Conservation (phyloP, 2,113 vertebrate species). For the Ibidorhyncha struthersii region DNA sequence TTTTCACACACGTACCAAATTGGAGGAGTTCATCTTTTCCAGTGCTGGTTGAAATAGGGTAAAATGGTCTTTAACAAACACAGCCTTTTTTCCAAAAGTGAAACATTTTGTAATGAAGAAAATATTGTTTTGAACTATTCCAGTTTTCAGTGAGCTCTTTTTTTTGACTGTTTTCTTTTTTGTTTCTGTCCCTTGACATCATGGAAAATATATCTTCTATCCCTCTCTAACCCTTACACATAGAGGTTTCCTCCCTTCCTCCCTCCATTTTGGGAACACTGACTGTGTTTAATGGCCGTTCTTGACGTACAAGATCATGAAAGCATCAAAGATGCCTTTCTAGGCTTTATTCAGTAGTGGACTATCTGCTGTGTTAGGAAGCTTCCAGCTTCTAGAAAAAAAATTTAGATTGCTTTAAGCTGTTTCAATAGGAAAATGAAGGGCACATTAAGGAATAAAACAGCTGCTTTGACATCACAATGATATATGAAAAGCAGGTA, state of each 20-base stretch:
- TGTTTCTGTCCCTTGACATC: neutral
- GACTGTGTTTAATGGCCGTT: neutral
- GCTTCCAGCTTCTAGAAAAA: neutral
- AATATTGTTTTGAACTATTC: neutral
- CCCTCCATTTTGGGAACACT: neutral
- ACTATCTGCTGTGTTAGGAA: neutral
- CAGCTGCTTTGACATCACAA: conserved; percentile 26
- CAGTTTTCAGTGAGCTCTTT: neutral
- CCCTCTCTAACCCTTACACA: neutral
- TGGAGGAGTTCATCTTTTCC: neutral
- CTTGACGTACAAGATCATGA: neutral
- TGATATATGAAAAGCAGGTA: conserved; percentile 17
- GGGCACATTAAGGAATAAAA: conserved; percentile 45
- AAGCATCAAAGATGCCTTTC: neutral
- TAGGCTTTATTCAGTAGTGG: neutral
- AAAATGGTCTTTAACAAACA: neutral
- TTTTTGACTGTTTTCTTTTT: neutral
- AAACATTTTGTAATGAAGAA: neutral
- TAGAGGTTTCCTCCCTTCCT: neutral
- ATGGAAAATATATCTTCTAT: neutral
- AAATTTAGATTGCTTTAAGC: neutral
- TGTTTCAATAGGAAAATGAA: conserved; percentile 13
- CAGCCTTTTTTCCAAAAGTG: neutral
- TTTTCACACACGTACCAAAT: neutral
- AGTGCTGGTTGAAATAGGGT: neutral